Evolutionary conservation across 2,113 vertebrate species (phyloP), one percentile per base, ranked within the genome.

Genomic region (Rhinogobius similis): DNA sequence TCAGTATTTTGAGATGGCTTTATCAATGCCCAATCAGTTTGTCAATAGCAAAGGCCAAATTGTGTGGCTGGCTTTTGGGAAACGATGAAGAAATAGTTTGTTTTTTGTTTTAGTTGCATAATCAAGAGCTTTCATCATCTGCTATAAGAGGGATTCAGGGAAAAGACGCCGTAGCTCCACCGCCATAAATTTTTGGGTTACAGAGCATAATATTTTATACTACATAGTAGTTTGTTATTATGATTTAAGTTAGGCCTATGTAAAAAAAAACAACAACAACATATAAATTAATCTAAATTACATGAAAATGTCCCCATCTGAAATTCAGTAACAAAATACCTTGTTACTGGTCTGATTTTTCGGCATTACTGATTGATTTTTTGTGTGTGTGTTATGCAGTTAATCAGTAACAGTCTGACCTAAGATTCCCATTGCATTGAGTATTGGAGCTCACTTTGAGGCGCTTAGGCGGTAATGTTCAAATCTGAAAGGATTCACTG

Each of bases 381-480:
- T 79, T n/a, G 1, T 20, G 78, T 88, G 67, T 77, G 82, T 91
- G 67, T 68, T 38, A 36, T 66, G 8, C 61, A 44, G 90, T 92
- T 91, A 93, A 93, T 91, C 41, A 91, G 68, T 93, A 77, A 75
- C 87, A 64, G 66, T 32, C 10, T 46, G 9, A 12, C 72, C 32
- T 78, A 41, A 65, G 44, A 43, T 24, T 29, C 67, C 58, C 36
- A 24, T 53, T 24, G 21, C 13, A 59, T 8, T 62, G 2, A 44
- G 41, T 36, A 65, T 63, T 48, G 18, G 26, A 26, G 6, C 64
- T 1, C 1, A 16, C 6, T 84, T 67, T 52, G 32, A 74, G 68
- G 85, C 77, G 84, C 80, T 77, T 52, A 1, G 3, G 1, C 27
- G 1, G 44, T 20, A 62, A 36, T 56, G 55, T 6, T 41, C 63